Evolutionary conservation across 1,140 invertebrate species (phyloP).

Genomic region (Pollicipes pollicipes): DNA sequence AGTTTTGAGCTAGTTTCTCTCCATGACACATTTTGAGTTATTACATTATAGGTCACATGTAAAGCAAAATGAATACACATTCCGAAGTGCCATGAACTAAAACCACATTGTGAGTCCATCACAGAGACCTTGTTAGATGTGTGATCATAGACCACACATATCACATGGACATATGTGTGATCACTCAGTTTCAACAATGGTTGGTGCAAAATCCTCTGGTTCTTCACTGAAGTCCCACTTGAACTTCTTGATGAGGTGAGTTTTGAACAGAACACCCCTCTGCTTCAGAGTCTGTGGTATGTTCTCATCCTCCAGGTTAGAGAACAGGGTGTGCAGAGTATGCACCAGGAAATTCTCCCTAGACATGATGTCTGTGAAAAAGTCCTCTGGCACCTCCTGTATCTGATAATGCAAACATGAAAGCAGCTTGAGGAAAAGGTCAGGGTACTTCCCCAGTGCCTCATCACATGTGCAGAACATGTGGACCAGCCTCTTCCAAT

Average conservation of each 20-base stretch:
- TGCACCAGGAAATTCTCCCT: slow-evolving; percentile 77
- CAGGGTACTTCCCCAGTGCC: slow-evolving; percentile 48
- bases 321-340: slow-evolving; percentile 59
- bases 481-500: slow-evolving; percentile 76
- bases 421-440: slow-evolving; percentile 33
- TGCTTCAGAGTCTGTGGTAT: slow-evolving; percentile 46
- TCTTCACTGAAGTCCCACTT: slow-evolving; percentile 65
- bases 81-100: no score
- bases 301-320: slow-evolving; percentile 39
- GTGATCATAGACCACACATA: no score
- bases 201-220: slow-evolving; percentile 73
- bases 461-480: slow-evolving; percentile 67
- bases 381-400: slow-evolving; percentile 33
- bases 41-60: no score
- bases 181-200: slow-evolving; percentile 46
- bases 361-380: slow-evolving; percentile 79
- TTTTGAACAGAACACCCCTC: slow-evolving; percentile 48
- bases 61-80: slow-evolving; percentile 7
- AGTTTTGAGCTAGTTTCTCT: no score
- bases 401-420: slow-evolving; percentile 13
- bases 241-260: slow-evolving; percentile 52
- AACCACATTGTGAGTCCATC: no score
- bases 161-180: no score
- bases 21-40: no score
- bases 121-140: no score